Evolutionary conservation across 2,797 vertebrate species (phyloP), one percentile per base, ranked within the genome.

Genomic region (Gallinago solitaria): DNA sequence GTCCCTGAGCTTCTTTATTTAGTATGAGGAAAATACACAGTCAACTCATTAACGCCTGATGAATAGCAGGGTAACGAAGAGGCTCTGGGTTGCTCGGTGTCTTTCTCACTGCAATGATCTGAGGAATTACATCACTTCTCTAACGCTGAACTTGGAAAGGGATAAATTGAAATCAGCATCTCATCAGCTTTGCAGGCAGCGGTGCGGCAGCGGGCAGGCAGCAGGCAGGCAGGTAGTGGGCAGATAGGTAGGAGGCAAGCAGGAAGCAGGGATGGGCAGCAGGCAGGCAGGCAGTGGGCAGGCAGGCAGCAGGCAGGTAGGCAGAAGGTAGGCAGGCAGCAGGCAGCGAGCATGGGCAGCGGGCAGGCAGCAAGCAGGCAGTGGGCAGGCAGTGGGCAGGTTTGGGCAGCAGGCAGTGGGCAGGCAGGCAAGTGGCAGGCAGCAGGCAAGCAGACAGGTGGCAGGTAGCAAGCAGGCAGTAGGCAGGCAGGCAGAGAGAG

Each of bases 121-220:
- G 50, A 57, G 50, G 35, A 32, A 33, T 16, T 5, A 4, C 4
- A 35, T 18, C 68, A 33, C 4, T 1, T 6, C 27, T 43, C 65
- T 43, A 12, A 50, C 0, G 1, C 61, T 23, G 48, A 41, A 35
- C 41, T 45, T 39, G 45, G 28, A 35, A 35, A 41, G 37, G 41
- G 47, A 47, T 5, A 6, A 0, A 11, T 4, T 12, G 57, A 21
- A 13, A 27, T 7, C 74, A 9, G 57, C 32, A 1, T 2, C 53
- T 9, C 39, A 3, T 12, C 50, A 8, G 68, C 4, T 27, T 18
- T 12, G 68, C 19, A 35, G 39, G 70, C 70, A 43, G 51, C 3
- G n/a, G 41, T 8, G 19, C 20, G 32, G 60, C 13, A 16, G 30
- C 14, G 7, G 28, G 63, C 30, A 28, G 43, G 43, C 32, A 11